These are phyloP conservation scores for Gryon sp. DNA, from an alignment of 1,140 invertebrate genomes.

Conservation along the genomic window DNA sequence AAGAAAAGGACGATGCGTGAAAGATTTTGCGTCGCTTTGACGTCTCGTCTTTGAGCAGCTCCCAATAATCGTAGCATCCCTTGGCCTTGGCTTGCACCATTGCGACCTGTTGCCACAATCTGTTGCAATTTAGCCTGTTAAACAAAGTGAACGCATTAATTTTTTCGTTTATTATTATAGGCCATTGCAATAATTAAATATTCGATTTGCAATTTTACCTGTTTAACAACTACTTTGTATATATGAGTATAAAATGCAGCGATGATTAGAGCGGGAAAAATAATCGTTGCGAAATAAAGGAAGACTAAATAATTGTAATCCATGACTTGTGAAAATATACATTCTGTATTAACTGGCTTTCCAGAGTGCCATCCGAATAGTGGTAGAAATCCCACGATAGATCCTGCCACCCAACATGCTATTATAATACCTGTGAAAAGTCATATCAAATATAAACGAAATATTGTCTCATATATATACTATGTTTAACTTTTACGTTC, in stretches of 20 bases:
- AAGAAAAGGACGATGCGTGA: slow-evolving; percentile 95
- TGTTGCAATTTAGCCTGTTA: slow-evolving; percentile 77
- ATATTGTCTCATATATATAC: no score
- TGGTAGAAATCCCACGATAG: slow-evolving; percentile 89
- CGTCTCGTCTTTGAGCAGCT: slow-evolving; percentile 90
- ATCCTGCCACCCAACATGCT: slow-evolving; percentile 90
- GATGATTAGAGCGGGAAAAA: slow-evolving; percentile 90
- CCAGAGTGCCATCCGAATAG: slow-evolving; percentile 91
- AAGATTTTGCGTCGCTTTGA: slow-evolving; percentile 94
- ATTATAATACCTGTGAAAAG: slow-evolving; percentile 89
- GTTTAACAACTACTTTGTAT: slow-evolving; percentile 91
- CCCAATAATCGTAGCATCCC: slow-evolving; percentile 89
- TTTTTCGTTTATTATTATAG: not conserved
- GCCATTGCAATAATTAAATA: not conserved
- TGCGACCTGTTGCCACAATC: slow-evolving; percentile 80
- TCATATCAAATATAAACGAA: no score
- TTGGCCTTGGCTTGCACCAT: slow-evolving; percentile 71
- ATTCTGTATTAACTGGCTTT: slow-evolving; percentile 80
- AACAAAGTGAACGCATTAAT: not conserved
- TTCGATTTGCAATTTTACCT: slow-evolving; percentile 82
- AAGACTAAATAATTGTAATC: slow-evolving; percentile 93
- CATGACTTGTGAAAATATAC: slow-evolving; percentile 92
- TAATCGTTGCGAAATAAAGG: slow-evolving; percentile 92
- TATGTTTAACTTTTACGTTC: no score
- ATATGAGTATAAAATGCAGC: slow-evolving; percentile 93